Evolutionary conservation across 2,888 invertebrate genomes (phyloP).

Genomic region (Latheticus oryzae): DNA sequence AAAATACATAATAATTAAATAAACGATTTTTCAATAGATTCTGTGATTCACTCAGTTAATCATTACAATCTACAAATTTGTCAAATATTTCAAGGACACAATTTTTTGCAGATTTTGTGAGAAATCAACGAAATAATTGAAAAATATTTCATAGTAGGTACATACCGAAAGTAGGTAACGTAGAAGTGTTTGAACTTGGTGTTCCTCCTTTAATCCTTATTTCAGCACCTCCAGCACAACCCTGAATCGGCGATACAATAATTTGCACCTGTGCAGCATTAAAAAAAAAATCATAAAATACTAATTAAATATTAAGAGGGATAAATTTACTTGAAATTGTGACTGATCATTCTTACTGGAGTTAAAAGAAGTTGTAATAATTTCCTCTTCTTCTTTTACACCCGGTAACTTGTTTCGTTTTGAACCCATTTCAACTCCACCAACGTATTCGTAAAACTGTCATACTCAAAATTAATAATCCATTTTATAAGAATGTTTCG

Average conservation of each 20-base stretch:
- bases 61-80: no score
- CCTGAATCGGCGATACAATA: conserved; percentile 55
- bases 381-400: conserved; percentile 46
- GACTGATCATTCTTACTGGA: conserved; percentile 7
- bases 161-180: conserved; percentile 30
- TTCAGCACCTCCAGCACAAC: conserved; percentile 57
- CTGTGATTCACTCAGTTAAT: no score
- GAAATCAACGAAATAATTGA: neutral
- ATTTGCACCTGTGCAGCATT: conserved; percentile 56
- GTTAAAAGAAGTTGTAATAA: conserved; percentile 3
- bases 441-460: conserved; percentile 36
- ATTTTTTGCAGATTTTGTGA: no score
- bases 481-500: conserved; percentile 48
- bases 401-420: conserved; percentile 40
- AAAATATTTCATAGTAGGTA: conserved; percentile 8
- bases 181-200: conserved; percentile 42
- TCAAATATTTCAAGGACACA: no score
- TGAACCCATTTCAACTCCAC: conserved; percentile 20
- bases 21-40: no score
- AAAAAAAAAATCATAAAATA: no score
- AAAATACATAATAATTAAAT: no score
- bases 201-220: conserved; percentile 59
- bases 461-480: conserved; percentile 43
- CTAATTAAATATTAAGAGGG: neutral
- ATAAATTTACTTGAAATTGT: conserved; percentile 30